Conservation (phyloP, 2,113 vertebrate species). For the Dendropsophus ebraccatus region DNA sequence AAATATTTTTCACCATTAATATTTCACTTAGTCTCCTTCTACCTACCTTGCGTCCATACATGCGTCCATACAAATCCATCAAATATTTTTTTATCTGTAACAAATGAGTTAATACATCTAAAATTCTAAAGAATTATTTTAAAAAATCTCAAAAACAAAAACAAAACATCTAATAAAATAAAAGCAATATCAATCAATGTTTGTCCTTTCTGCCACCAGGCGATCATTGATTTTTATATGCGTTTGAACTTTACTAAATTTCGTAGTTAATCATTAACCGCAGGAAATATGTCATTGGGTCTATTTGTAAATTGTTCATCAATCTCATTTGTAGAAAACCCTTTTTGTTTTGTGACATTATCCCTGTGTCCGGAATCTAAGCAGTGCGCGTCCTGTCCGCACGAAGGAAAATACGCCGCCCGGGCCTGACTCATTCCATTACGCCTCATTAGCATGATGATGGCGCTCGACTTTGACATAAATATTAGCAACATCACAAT, state of each 20-base stretch:
- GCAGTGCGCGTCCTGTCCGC: background rate
- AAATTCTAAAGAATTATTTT: background rate
- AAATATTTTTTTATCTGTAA: background rate
- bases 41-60: background rate
- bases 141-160: background rate
- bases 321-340: constrained; percentile 15
- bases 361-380: background rate
- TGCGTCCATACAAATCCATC: background rate
- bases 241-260: constrained; percentile 48
- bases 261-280: constrained; percentile 21
- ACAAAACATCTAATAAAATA: constrained; percentile 51
- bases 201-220: background rate
- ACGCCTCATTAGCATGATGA: constrained; percentile 48
- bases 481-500: constrained; percentile 45
- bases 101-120: background rate
- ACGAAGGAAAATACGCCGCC: constrained; percentile 16
- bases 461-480: constrained; percentile 39
- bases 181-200: constrained; percentile 39
- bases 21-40: background rate
- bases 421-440: constrained; percentile 26
- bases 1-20: background rate
- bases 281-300: constrained; percentile 26
- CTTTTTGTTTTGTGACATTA: constrained; percentile 19
- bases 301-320: constrained; percentile 27
- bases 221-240: constrained; percentile 47